Evolutionary conservation across 1,140 invertebrate genomes (phyloP).

Genomic region (Drosophila repleta): DNA sequence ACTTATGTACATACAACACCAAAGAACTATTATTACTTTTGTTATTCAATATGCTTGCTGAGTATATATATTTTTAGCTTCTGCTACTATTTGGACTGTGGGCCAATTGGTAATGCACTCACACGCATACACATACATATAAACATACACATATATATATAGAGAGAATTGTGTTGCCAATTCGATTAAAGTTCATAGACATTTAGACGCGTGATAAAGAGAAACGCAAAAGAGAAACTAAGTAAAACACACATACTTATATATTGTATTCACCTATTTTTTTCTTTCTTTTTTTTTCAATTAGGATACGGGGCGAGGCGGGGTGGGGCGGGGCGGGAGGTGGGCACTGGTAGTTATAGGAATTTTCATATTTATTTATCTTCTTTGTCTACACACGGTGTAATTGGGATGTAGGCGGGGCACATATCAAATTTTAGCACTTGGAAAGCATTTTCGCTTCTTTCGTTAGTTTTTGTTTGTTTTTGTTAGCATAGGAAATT

Average conservation of each 20-base stretch:
- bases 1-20: slow-evolving; percentile 78
- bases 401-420: background rate
- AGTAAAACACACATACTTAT: slow-evolving; percentile 50
- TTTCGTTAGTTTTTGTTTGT: background rate
- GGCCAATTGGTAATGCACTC: slow-evolving; percentile 38
- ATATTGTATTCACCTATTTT: slow-evolving; percentile 53
- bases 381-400: slow-evolving; percentile 20
- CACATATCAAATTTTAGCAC: slow-evolving; percentile 23
- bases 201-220: slow-evolving; percentile 32
- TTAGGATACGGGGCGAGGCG: background rate
- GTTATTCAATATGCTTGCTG: slow-evolving; percentile 1
- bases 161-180: slow-evolving; percentile 26
- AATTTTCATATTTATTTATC: background rate
- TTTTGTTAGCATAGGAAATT: slow-evolving; percentile 67
- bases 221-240: slow-evolving; percentile 23
- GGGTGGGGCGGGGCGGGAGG: background rate
- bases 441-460: slow-evolving; percentile 20
- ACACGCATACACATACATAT: slow-evolving; percentile 38
- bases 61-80: background rate
- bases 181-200: slow-evolving; percentile 14
- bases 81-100: slow-evolving; percentile 32
- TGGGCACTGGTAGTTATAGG: slow-evolving; percentile 19
- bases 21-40: slow-evolving; percentile 67
- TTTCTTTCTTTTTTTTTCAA: slow-evolving; percentile 2
- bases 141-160: too few relatives aligned